Evolutionary conservation across 2,888 invertebrate species (phyloP).

Genomic region (Scrobipalpa costella): DNA sequence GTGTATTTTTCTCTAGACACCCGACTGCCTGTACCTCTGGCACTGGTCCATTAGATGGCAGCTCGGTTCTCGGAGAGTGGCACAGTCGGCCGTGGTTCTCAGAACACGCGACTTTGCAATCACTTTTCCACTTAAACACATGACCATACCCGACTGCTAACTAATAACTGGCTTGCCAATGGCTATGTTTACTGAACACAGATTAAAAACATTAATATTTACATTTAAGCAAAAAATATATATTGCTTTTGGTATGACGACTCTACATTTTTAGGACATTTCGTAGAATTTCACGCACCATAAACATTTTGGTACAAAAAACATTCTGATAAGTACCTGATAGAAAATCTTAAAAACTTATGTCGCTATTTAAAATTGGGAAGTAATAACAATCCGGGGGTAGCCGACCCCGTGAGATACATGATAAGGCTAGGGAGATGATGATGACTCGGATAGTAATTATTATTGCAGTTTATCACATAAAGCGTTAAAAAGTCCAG

Average conservation of each 20-base stretch:
- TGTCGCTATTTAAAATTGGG: no score
- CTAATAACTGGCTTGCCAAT: slow-evolving; percentile 2
- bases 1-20: no score
- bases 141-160: slow-evolving; percentile 14
- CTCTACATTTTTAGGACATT: background rate
- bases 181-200: background rate
- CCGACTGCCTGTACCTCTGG: background rate
- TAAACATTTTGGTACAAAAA: no score
- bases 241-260: background rate
- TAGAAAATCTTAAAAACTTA: no score
- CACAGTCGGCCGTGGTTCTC: background rate
- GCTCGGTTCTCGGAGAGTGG: background rate
- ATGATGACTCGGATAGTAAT: no score
- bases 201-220: background rate
- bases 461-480: no score
- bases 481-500: no score
- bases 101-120: slow-evolving; percentile 3
- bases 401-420: no score
- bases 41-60: background rate
- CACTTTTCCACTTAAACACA: slow-evolving; percentile 7
- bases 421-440: no score
- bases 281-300: background rate
- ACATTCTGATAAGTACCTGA: no score
- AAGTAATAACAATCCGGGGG: no score
- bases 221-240: background rate